These are phyloP conservation scores for Camelus dromedarius DNA, from an alignment of 2,113 vertebrate species.

Conservation along the genomic window DNA sequence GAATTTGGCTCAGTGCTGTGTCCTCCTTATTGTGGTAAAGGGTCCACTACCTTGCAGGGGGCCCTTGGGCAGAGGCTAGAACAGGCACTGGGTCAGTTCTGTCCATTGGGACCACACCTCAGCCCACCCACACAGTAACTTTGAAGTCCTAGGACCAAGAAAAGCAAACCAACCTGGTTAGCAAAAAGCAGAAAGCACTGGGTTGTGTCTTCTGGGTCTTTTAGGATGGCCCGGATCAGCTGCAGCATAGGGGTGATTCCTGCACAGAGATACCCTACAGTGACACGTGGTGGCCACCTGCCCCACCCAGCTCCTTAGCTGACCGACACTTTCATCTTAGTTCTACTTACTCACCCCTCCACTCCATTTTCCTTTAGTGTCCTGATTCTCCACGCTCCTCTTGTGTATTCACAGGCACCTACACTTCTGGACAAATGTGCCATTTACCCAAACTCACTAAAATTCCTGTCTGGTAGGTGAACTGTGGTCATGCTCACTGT, in stretches of 20 bases:
- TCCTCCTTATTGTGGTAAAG: not conserved
- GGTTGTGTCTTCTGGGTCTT: constrained; percentile 86
- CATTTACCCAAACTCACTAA: not conserved
- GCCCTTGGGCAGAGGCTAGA: not conserved
- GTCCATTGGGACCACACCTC: rapidly evolving
- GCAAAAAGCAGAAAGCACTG: constrained; percentile 89
- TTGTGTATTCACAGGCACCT: not conserved
- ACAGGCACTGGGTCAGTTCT: not conserved
- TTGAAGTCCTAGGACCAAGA: not conserved
- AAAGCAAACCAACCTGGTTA: constrained; percentile 86
- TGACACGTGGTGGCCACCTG: not conserved
- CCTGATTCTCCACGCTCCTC: not conserved
- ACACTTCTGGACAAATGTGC: not conserved
- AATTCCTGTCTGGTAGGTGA: not conserved
- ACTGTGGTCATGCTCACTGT: not conserved
- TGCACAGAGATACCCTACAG: constrained; percentile 37
- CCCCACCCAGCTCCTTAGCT: not conserved
- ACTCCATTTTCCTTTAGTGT: not conserved
- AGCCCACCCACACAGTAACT: not conserved
- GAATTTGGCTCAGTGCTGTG: not conserved
- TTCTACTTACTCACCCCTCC: not conserved
- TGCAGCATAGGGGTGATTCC: constrained; percentile 90
- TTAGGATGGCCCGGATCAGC: constrained; percentile 86
- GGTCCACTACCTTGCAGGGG: not conserved
- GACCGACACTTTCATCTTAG: not conserved